A percentile compares a stretch with the other conserved stretches of the same genome.
Evolutionary conservation across 2,888 invertebrate genomes (phyloP).

Genomic region (Epicampocera succincta): DNA sequence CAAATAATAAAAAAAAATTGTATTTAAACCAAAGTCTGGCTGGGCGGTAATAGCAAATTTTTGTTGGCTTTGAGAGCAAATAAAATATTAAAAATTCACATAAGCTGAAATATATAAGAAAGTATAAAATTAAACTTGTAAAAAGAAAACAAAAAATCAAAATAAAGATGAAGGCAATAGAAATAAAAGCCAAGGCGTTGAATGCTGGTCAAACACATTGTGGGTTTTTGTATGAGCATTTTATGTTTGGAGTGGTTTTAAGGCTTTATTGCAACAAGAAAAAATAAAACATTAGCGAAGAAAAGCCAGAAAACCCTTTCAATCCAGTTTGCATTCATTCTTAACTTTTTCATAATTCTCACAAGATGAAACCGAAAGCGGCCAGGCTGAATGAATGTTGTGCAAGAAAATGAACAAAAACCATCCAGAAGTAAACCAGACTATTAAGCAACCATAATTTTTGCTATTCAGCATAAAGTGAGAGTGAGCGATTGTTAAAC

Average conservation of each 20-base stretch:
- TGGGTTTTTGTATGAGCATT: constrained; percentile 30
- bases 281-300: background rate
- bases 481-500: constrained; percentile 24
- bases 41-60: constrained; percentile 60
- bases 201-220: constrained; percentile 64
- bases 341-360: constrained; percentile 27
- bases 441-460: constrained; percentile 59
- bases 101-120: constrained; percentile 36
- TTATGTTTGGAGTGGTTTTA: constrained; percentile 47
- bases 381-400: background rate
- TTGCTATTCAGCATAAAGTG: constrained; percentile 11
- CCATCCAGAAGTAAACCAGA: constrained; percentile 53
- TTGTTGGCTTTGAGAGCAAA: constrained; percentile 42
- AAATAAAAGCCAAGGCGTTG: constrained; percentile 63
- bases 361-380: constrained; percentile 52
- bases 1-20: constrained; percentile 13
- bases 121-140: constrained; percentile 45
- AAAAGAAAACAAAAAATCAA: background rate
- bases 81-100: background rate
- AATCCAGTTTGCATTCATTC: background rate
- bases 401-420: constrained; percentile 29
- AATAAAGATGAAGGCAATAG: constrained; percentile 42
- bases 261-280: constrained; percentile 44
- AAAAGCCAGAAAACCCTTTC: constrained; percentile 31
- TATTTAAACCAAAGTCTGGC: constrained; percentile 54